These are phyloP conservation scores for Drosophila arizonae DNA, from an alignment of 1,140 invertebrate genomes.

Conservation along the genomic window DNA sequence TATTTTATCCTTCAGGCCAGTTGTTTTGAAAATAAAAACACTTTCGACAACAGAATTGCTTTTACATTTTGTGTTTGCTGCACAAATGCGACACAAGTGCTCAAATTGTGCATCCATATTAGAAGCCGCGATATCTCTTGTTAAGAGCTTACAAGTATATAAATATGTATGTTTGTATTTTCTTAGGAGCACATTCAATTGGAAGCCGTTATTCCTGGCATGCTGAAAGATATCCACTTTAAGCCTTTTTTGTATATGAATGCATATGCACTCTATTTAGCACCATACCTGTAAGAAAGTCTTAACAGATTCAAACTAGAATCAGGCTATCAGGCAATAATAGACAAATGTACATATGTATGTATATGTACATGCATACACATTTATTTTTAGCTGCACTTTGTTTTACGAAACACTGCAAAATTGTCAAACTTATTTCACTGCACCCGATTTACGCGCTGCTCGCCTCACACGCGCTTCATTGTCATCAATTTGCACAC, in stretches of 20 bases:
- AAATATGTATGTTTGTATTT: not conserved
- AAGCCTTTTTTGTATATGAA: not conserved
- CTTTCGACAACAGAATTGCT: slow-evolving; percentile 76
- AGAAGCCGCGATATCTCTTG: not conserved
- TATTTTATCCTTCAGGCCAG: slow-evolving; percentile 72
- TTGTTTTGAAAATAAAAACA: slow-evolving; percentile 76
- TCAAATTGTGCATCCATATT: slow-evolving; percentile 73
- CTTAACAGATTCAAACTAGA: not conserved
- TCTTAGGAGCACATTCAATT: not conserved
- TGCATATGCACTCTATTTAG: not conserved
- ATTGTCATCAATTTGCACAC: slow-evolving; percentile 45
- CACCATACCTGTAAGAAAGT: slow-evolving; percentile 1
- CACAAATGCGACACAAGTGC: slow-evolving; percentile 75
- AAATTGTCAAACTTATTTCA: slow-evolving; percentile 35
- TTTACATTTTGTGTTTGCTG: slow-evolving; percentile 75
- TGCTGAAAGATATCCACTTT: slow-evolving; percentile 16
- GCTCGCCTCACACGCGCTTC: slow-evolving; percentile 33
- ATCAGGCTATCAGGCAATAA: not conserved
- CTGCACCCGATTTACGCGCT: slow-evolving; percentile 38
- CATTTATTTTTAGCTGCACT: slow-evolving; percentile 44
- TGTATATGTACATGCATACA: not conserved
- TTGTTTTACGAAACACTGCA: slow-evolving; percentile 28
- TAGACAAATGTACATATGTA: not conserved
- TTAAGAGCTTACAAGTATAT: not conserved
- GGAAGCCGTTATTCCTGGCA: not conserved